A percentile compares a stretch with the other conserved stretches of the same genome.
Evolutionary conservation across 2,113 vertebrate genomes (phyloP).

Genomic region (Nycticryphes semicollaris): DNA sequence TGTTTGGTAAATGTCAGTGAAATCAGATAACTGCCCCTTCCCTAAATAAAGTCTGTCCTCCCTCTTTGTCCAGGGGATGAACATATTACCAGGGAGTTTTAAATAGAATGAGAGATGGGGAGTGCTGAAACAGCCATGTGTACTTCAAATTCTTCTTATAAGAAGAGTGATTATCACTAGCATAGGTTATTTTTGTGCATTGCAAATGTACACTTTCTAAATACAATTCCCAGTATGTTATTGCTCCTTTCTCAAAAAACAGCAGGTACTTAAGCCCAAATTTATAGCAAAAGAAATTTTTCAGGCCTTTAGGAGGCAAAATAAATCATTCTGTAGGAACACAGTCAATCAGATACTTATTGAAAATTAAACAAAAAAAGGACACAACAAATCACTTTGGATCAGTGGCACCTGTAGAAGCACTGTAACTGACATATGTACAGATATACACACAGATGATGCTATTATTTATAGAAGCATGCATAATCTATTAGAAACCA

Average conservation of each 20-base stretch:
- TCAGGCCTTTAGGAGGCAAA: neutral
- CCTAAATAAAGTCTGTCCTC: conserved; percentile 17
- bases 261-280: neutral
- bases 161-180: neutral
- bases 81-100: conserved; percentile 55
- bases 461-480: neutral
- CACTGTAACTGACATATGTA: neutral
- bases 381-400: neutral
- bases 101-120: conserved; percentile 46
- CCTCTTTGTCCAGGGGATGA: conserved; percentile 10
- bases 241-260: neutral
- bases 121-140: conserved; percentile 11
- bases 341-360: neutral
- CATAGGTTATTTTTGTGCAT: conserved; percentile 32
- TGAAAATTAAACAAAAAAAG: neutral
- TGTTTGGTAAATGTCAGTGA: conserved; percentile 38
- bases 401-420: neutral
- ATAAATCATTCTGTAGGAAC: neutral
- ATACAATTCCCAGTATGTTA: neutral
- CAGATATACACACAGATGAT: neutral
- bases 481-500: neutral
- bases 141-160: conserved; percentile 18
- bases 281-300: neutral
- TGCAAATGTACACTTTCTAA: neutral
- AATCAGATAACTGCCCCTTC: conserved; percentile 36